Base-by-base conservation (phyloP, 35 echinoderm and acorn worm genomes). In the Ophioderma brevispina region DNA sequence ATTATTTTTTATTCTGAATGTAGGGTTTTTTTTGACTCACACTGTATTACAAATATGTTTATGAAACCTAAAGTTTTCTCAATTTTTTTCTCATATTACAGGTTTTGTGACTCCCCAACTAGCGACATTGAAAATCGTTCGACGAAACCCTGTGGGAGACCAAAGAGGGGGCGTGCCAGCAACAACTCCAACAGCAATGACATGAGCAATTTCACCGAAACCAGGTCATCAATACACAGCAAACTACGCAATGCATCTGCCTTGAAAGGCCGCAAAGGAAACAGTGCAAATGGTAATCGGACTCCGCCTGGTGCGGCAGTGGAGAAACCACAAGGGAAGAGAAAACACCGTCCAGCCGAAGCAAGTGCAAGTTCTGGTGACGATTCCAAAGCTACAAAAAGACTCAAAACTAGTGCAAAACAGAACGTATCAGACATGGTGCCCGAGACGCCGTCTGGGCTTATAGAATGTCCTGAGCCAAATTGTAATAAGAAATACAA, bases 401-500 rank as follows among this genome's bases (percentile, higher is more conserved):
- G 92, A 36, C 56, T 86, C 39, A 98, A 98, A 89, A 94, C 85
- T 30, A 84, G 87, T 79, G 39, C 79, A 39, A 85, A 52, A 35
- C 83, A 52, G 33, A 55, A 50, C 31, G 89, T 87, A 76, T 80
- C 83, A 1, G 75, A 81, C 10, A 36, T 35, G 19, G 77, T 85
- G 31, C 87, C 79, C 0, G 79, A 85, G 38, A 78, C 87, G 32
- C 55, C 91, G 39, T 70, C 91, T 31, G 96, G 82, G 40, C 90
- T 99, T 49, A 95, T 99, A 38, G 82, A 92, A 90, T 99, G 97
- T 59, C 97, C 97, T 1, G 94, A 99, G 83, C 97, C 97, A 34
- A 99, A 99, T 52, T 99, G 97, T 88, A 95, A 87, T 70, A 99
- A 99, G 49, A 99, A 99, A 76, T 99, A 99, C 88, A 99, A 99